Conservation (phyloP, 1,140 invertebrate genomes). For the Anagrus nilaparvatae region DNA sequence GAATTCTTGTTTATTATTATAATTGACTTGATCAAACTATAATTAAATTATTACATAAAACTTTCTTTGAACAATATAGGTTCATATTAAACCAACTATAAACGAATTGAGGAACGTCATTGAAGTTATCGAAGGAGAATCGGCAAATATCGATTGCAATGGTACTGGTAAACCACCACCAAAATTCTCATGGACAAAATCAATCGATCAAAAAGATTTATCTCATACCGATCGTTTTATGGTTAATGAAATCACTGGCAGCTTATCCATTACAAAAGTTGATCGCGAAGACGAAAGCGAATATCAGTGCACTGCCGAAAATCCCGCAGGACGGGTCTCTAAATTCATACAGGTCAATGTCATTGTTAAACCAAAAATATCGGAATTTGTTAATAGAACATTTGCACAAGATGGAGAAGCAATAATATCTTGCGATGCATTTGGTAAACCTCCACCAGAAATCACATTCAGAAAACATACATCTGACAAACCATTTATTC, state of each 20-base stretch:
- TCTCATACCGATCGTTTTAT: slow-evolving; percentile 58
- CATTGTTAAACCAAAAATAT: slow-evolving; percentile 68
- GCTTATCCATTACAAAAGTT: slow-evolving; percentile 65
- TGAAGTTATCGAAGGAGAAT: slow-evolving; percentile 69
- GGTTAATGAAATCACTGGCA: slow-evolving; percentile 58
- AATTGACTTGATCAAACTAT: not conserved
- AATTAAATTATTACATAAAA: not conserved
- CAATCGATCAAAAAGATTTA: slow-evolving; percentile 54
- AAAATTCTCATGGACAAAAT: slow-evolving; percentile 68
- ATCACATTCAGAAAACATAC: slow-evolving; percentile 63
- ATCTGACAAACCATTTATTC: slow-evolving; percentile 43
- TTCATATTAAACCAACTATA: slow-evolving; percentile 68
- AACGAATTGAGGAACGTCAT: slow-evolving; percentile 43
- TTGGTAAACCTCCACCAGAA: slow-evolving; percentile 64
- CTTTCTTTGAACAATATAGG: slow-evolving; percentile 27
- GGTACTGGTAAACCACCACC: slow-evolving; percentile 76
- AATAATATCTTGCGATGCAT: slow-evolving; percentile 61
- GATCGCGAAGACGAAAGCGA: slow-evolving; percentile 65
- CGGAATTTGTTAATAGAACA: slow-evolving; percentile 65
- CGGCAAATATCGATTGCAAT: slow-evolving; percentile 60
- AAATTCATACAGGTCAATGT: slow-evolving; percentile 55
- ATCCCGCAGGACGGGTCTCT: slow-evolving; percentile 60
- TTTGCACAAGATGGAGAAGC: slow-evolving; percentile 52
- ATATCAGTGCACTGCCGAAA: slow-evolving; percentile 75
- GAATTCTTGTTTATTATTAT: too few species aligned